Base-by-base conservation (phyloP, 1,140 invertebrate species). In the Parapsyche elsis region DNA sequence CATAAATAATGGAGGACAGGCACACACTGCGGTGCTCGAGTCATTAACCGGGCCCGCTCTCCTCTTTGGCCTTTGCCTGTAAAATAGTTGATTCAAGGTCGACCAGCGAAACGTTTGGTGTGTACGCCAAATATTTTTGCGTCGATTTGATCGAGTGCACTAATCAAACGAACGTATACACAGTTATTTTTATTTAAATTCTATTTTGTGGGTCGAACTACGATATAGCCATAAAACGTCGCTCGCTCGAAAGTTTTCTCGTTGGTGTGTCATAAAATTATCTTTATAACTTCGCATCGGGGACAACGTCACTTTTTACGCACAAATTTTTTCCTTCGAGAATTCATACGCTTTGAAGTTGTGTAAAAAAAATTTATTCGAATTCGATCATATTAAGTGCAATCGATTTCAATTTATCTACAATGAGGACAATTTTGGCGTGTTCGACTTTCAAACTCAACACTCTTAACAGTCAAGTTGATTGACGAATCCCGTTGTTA, bases 11-110 rank as follows among this genome's bases (percentile, higher is more conserved):
- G 9, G 64, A 67, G 24, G 64, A 23, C 64, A 9, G 59, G n/a
- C n/a, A n/a, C n/a, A n/a, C n/a, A n/a, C n/a, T n/a, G 30, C 10
- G 64, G 64, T 67, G 64, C 64, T 67, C 64, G 64, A 67, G 64
- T 67, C 64, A 67, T 67, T 67, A 67, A 67, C 64, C 64, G 64
- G n/a, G 16, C 24, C 23, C 19, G 24, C 26, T 23, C 21, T 67
- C 64, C 19, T 67, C 64, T 24, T 67, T 67, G 64, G 64, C 64
- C 64, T 67, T 67, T 67, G 23, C 24, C 14, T 21, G 10, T 26
- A 23, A 53, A 53, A 53, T 10, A 53, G 49, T 16, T 1, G 16
- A 53, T 16, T 53, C 49, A 53, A 53, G 49, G 49, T 12, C 49
- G 49, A 53, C 49, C 49, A 12, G 30, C 1, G 30, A 38, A 7